These are phyloP conservation scores for Phortica variegata DNA, from an alignment of 1,140 invertebrate genomes.

Conservation along the genomic window DNA sequence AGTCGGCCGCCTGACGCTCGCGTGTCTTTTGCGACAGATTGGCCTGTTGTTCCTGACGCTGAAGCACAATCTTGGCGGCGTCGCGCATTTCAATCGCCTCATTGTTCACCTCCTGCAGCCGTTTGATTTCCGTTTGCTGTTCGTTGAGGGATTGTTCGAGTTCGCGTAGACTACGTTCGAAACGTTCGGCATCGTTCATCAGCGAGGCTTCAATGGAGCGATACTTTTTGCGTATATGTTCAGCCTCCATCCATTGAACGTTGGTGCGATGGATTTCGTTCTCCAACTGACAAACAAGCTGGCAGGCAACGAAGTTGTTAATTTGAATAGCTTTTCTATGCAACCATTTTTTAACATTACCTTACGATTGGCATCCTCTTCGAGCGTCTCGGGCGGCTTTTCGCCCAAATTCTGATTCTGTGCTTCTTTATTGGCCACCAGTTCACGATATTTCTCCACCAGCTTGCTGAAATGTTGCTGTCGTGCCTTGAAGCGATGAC, in stretches of 20 bases:
- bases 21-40: slow-evolving; percentile 65
- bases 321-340: neutral
- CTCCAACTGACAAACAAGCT: slow-evolving; percentile 71
- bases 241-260: slow-evolving; percentile 77
- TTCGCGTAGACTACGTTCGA: slow-evolving; percentile 70
- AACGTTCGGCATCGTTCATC: slow-evolving; percentile 68
- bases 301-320: neutral
- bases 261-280: slow-evolving; percentile 75
- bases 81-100: slow-evolving; percentile 71
- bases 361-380: slow-evolving; percentile 55
- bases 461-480: slow-evolving; percentile 61
- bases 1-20: slow-evolving; percentile 64
- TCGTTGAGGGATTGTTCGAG: slow-evolving; percentile 67
- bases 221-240: slow-evolving; percentile 76
- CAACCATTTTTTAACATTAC: slow-evolving; percentile 9
- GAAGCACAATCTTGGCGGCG: slow-evolving; percentile 65
- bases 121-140: slow-evolving; percentile 70
- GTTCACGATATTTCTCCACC: slow-evolving; percentile 63
- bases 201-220: slow-evolving; percentile 69
- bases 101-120: slow-evolving; percentile 64
- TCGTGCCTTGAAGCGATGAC: slow-evolving; percentile 66
- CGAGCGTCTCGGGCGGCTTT: slow-evolving; percentile 59
- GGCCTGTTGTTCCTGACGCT: slow-evolving; percentile 67
- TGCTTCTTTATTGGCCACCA: slow-evolving; percentile 57
- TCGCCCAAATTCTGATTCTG: slow-evolving; percentile 54